These are phyloP conservation scores for Lasioglossum leucozonium DNA, from an alignment of 2,888 invertebrate genomes.

Conservation along the genomic window DNA sequence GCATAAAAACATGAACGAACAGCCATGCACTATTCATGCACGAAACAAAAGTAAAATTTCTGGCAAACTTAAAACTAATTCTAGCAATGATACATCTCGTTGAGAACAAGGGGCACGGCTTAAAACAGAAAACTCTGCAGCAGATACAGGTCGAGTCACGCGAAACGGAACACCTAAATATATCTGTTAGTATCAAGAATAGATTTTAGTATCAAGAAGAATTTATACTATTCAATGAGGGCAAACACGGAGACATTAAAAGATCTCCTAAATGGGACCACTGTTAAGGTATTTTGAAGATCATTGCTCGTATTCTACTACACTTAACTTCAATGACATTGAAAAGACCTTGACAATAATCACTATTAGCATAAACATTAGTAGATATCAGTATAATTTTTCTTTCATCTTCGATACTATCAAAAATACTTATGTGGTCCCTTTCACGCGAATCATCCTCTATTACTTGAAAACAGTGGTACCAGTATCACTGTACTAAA, in stretches of 20 bases:
- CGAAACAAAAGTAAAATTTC: constrained; percentile 48
- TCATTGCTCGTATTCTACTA: background rate
- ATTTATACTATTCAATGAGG: background rate
- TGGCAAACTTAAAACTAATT: constrained; percentile 49
- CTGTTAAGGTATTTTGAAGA: background rate
- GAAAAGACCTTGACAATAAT: background rate
- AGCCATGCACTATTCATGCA: constrained; percentile 81
- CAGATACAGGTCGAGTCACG: background rate
- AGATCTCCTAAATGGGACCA: background rate
- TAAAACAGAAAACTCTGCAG: constrained; percentile 19
- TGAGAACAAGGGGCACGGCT: constrained; percentile 36
- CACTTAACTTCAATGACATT: background rate
- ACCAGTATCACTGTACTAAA: constrained; percentile 64
- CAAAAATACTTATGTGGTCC: background rate
- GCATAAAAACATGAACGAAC: constrained; percentile 81
- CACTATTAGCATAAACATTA: background rate
- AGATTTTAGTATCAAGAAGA: too few relatives aligned
- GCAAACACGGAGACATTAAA: background rate
- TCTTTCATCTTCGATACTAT: background rate
- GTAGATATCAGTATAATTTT: background rate
- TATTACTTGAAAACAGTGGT: constrained; percentile 56
- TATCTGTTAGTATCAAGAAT: background rate
- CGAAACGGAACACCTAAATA: background rate
- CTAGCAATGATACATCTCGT: constrained; percentile 40
- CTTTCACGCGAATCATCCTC: background rate